These are phyloP conservation scores for Unio delphinus DNA, from an alignment of 2,888 invertebrate genomes.

Conservation along the genomic window DNA sequence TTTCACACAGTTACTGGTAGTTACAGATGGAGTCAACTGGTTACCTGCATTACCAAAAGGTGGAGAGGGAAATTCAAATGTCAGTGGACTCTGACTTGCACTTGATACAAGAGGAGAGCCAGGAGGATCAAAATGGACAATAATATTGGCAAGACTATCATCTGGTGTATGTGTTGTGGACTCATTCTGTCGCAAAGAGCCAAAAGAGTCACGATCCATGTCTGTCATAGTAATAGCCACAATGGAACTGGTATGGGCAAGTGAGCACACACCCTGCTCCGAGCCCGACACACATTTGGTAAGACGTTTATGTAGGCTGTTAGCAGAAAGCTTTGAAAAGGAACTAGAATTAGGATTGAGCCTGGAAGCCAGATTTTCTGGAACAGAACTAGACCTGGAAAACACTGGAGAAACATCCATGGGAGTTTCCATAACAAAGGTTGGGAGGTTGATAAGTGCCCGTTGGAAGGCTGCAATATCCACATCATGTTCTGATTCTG, in stretches of 20 bases:
- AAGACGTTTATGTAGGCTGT: conserved; percentile 32
- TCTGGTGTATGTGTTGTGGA: conserved; percentile 34
- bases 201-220: conserved; percentile 39
- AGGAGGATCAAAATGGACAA: conserved; percentile 68
- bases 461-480: conserved; percentile 76
- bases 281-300: conserved; percentile 37
- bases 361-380: conserved; percentile 59
- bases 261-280: conserved; percentile 27
- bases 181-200: conserved; percentile 28
- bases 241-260: conserved; percentile 46
- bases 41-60: conserved; percentile 5
- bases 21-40: too few species aligned
- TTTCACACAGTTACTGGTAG: too few species aligned
- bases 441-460: conserved; percentile 76
- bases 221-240: conserved; percentile 63
- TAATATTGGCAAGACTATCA: conserved; percentile 54
- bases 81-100: conserved; percentile 58
- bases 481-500: conserved; percentile 57
- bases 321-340: conserved; percentile 34
- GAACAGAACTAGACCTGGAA: conserved; percentile 69
- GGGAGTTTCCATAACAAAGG: conserved; percentile 69
- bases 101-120: conserved; percentile 62
- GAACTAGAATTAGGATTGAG: conserved; percentile 34
- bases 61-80: conserved; percentile 56
- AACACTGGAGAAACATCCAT: conserved; percentile 66